A percentile compares a stretch with the other conserved stretches of the same genome.
Evolutionary conservation across 1,140 invertebrate species (phyloP).

Genomic region (Euwallacea fornicatus): DNA sequence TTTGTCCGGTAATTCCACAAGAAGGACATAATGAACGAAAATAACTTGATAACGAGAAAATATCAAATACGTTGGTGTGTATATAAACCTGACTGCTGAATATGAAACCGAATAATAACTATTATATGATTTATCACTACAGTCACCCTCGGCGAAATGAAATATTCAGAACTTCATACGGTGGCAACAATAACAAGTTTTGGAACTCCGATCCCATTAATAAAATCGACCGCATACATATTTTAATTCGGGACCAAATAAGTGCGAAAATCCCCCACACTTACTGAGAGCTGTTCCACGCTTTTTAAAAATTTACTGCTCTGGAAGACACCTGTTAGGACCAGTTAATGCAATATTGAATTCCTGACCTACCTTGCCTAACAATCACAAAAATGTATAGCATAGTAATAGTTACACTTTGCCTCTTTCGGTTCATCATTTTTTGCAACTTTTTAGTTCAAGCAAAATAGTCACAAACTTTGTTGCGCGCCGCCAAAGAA

Average conservation of each 20-base stretch:
- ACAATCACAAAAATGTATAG: constrained; percentile 31
- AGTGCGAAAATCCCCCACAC: constrained; percentile 9
- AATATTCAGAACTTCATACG: constrained; percentile 19
- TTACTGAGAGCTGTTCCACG: constrained; percentile 27
- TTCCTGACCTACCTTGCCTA: constrained; percentile 23
- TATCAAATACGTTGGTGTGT: no score
- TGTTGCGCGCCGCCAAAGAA: not conserved
- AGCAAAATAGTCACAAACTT: not conserved
- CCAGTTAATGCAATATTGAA: constrained; percentile 5
- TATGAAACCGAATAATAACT: not conserved
- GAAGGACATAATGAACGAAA: no score
- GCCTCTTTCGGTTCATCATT: constrained; percentile 18
- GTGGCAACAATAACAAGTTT: constrained; percentile 12
- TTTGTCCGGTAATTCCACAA: no score
- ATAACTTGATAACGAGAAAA: no score
- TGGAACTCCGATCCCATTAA: constrained; percentile 6
- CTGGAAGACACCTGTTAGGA: constrained; percentile 29
- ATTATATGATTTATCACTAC: constrained; percentile 10
- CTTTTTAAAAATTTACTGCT: constrained; percentile 25
- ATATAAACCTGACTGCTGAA: no score
- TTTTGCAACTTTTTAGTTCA: constrained; percentile 2
- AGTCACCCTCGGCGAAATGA: not conserved
- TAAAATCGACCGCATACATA: constrained; percentile 3
- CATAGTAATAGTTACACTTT: constrained; percentile 33
- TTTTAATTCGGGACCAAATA: not conserved